phyloP scores from a whole-genome alignment of 1,140 invertebrate genomes.

The Thaumatotibia leucotreta region DNA sequence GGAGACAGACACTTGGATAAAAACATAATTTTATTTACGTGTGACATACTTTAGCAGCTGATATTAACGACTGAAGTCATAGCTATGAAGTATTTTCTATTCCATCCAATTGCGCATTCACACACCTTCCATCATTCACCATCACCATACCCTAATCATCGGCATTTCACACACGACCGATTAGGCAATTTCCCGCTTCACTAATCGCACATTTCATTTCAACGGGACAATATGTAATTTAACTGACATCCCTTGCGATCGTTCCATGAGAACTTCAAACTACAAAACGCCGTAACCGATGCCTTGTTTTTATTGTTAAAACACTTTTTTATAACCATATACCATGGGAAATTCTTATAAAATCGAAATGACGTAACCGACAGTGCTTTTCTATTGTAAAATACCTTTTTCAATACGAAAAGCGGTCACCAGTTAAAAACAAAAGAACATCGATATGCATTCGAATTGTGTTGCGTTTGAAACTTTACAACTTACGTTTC shows the following conservation, averaged over 20 bases:
- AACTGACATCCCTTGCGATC: conserved; percentile 41
- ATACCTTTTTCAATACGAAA: neutral
- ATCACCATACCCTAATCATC: conserved; percentile 50
- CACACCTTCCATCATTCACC: neutral
- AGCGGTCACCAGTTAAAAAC: neutral
- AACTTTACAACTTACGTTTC: neutral
- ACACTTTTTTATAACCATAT: too few species aligned
- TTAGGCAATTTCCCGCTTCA: conserved; percentile 67
- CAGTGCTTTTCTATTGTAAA: neutral
- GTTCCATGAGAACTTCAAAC: neutral
- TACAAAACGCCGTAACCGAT: neutral
- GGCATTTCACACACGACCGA: conserved; percentile 62
- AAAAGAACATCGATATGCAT: neutral
- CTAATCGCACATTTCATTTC: conserved; percentile 63
- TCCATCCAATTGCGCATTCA: neutral
- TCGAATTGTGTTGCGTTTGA: neutral
- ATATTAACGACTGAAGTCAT: too few species aligned
- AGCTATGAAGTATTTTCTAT: conserved; percentile 30
- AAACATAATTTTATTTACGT: too few species aligned
- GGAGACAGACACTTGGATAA: too few species aligned
- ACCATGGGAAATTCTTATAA: too few species aligned
- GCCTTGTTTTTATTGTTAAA: too few species aligned
- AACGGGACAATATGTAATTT: conserved; percentile 66
- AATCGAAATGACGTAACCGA: neutral
- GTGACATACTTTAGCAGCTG: too few species aligned